Percentiles rank a stretch among this genome's conserved stretches.
Conservation (phyloP, 2,888 invertebrate genomes). For the Flabesymbios commensalis region DNA sequence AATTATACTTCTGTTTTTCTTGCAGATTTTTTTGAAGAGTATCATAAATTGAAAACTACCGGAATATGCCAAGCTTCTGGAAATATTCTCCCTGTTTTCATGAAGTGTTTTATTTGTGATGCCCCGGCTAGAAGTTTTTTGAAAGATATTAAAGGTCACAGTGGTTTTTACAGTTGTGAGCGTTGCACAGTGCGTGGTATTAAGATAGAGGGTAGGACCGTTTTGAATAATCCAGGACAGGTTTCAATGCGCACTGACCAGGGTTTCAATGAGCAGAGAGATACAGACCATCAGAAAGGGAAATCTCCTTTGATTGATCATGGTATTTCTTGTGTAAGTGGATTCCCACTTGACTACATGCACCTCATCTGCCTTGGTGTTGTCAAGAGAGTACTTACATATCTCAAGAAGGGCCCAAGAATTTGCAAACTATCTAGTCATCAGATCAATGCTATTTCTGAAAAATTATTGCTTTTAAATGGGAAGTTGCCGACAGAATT, state of each 20-base stretch:
- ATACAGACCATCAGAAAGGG: conserved; percentile 29
- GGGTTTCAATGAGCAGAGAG: conserved; percentile 23
- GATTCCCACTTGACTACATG: conserved; percentile 49
- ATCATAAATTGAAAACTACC: neutral
- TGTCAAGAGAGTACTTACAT: conserved; percentile 27
- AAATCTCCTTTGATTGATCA: conserved; percentile 29
- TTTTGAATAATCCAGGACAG: neutral
- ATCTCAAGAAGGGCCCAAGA: conserved; percentile 35
- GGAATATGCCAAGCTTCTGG: neutral
- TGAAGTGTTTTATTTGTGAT: conserved; percentile 9
- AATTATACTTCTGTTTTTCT: conserved; percentile 1
- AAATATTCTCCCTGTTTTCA: neutral
- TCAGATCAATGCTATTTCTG: conserved; percentile 9
- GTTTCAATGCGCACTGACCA: neutral
- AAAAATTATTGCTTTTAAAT: conserved; percentile 10
- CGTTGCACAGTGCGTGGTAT: conserved; percentile 7
- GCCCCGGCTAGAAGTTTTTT: conserved; percentile 7
- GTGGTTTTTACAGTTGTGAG: conserved; percentile 9
- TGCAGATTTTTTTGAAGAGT: conserved; percentile 7
- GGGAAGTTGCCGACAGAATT: conserved; percentile 37
- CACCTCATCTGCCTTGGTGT: conserved; percentile 47
- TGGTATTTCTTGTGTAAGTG: conserved; percentile 29
- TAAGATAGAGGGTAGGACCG: neutral
- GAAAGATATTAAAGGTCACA: conserved; percentile 6
- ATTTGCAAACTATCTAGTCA: conserved; percentile 9